These are phyloP conservation scores for Drosophila prostipennis DNA, from an alignment of 2,888 invertebrate species.

Conservation along the genomic window DNA sequence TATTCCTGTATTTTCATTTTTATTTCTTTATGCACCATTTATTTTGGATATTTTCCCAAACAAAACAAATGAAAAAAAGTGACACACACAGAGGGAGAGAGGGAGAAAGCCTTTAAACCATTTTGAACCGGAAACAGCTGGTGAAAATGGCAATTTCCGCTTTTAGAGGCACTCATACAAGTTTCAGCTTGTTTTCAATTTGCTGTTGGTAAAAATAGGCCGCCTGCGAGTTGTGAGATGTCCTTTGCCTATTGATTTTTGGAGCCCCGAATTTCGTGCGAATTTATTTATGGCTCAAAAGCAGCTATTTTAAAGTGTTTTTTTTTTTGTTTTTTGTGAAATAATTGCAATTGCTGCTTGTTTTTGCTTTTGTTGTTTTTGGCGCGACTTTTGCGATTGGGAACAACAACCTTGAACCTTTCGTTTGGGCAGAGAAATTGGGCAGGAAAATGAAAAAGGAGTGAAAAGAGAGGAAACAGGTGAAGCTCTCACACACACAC, in stretches of 20 bases:
- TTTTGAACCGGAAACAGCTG: constrained; percentile 68
- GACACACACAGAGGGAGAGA: constrained; percentile 1
- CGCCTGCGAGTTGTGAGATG: constrained; percentile 30
- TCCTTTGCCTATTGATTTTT: constrained; percentile 74
- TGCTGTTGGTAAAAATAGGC: constrained; percentile 58
- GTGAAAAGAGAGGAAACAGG: constrained; percentile 11
- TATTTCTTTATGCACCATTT: not conserved
- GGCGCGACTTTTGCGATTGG: constrained; percentile 36
- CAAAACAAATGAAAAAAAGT: not conserved
- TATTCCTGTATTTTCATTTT: constrained; percentile 7
- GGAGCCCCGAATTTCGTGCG: constrained; percentile 29
- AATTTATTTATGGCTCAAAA: constrained; percentile 29
- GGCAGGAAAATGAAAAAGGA: not conserved
- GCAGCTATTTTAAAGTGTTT: constrained; percentile 17
- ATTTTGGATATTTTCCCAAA: not conserved
- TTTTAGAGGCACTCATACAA: constrained; percentile 51
- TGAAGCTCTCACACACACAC: constrained; percentile 2
- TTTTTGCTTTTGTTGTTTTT: constrained; percentile 24
- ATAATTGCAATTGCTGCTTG: constrained; percentile 8
- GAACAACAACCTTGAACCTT: constrained; percentile 77
- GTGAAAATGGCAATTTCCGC: constrained; percentile 81
- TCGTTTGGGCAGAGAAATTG: constrained; percentile 39
- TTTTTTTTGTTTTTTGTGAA: not conserved
- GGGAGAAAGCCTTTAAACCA: constrained; percentile 46
- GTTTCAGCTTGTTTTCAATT: constrained; percentile 41